phyloP scores from a whole-genome alignment of 2,888 invertebrate species.

The Stenotaenia linearis region DNA sequence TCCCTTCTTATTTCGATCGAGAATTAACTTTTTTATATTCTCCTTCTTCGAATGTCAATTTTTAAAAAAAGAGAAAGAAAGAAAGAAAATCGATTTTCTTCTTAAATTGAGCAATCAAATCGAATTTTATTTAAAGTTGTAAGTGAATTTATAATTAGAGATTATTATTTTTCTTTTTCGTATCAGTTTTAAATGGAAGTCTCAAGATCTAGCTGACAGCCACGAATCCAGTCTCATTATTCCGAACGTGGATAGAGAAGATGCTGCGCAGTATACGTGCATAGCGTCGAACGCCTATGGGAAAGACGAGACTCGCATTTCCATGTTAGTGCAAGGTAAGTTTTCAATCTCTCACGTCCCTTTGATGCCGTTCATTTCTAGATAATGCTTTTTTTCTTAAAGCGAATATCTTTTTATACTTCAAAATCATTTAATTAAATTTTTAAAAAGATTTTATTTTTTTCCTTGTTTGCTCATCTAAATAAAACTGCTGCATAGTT shows the following conservation, averaged over 20 bases:
- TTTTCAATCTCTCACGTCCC: constrained; percentile 4
- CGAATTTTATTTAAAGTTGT: not conserved
- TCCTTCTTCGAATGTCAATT: not conserved
- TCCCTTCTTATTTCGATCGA: not conserved
- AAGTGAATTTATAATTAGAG: constrained; percentile 19
- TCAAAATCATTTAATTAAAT: too few species aligned
- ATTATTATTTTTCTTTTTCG: not conserved
- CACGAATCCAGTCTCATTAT: constrained; percentile 32
- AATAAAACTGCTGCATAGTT: too few species aligned
- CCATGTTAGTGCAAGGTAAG: constrained; percentile 33
- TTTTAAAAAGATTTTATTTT: too few species aligned
- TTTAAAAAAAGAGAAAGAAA: not conserved
- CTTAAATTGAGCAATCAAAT: constrained; percentile 5
- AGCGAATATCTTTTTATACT: not conserved
- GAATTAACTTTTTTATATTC: not conserved
- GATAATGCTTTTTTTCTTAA: not conserved
- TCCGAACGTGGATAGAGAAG: constrained; percentile 30
- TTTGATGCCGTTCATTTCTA: not conserved
- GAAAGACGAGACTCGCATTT: constrained; percentile 32
- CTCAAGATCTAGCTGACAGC: constrained; percentile 29
- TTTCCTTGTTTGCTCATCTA: too few species aligned
- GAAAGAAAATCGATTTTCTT: not conserved
- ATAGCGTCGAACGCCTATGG: constrained; percentile 34
- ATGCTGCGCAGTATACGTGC: constrained; percentile 31
- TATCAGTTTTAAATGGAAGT: constrained; percentile 28